Evolutionary conservation across 2,113 vertebrate species (phyloP), one percentile per base, ranked within the genome.

Genomic region (Hyperoodon ampullatus): DNA sequence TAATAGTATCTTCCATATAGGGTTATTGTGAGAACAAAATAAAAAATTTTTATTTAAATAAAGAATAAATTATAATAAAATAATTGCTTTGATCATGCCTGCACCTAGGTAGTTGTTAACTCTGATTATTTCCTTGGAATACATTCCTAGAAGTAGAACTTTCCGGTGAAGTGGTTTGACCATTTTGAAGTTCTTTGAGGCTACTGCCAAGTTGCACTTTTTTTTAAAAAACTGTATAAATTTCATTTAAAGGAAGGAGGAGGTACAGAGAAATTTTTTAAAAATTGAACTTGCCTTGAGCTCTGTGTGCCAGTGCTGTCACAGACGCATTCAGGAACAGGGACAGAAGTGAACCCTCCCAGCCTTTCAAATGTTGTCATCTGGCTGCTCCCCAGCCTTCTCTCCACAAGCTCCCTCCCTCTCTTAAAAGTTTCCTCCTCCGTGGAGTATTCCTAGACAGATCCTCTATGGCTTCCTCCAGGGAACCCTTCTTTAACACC

Each of bases 311-410:
- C 60, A 11, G 0, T 12, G 16, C 42, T n/a, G 2, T 39, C 3
- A 24, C 0, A 24, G 68, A 42, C 11, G 26, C 30, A 30, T 16
- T 10, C 8, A 7, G 58, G 44, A 33, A n/a, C 44, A 14, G 28
- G 23, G 35, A 35, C 6, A 1, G 1, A 18, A 18, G 26, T 0
- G 5, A 35, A 13, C 3, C 6, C 5, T 3, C 23, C 60, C 14
- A 30, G 0, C 3, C 0, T 7, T 26, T 19, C 47, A 9, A 0
- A 14, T 24, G 42, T 35, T 10, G 2, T 7, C 2, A 30, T 35
- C 68, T 33, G 0, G 6, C 58, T 15, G 5, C 28, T 63, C 28
- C 3, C 42, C 26, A 24, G 30, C 33, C 42, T 75, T 53, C 68
- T 90, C 28, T 35, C 55, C 42, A 5, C 63, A 42, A 13, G 19